Evolutionary conservation across 1,140 invertebrate genomes (phyloP).

Genomic region (Brachionus rotundiformis): DNA sequence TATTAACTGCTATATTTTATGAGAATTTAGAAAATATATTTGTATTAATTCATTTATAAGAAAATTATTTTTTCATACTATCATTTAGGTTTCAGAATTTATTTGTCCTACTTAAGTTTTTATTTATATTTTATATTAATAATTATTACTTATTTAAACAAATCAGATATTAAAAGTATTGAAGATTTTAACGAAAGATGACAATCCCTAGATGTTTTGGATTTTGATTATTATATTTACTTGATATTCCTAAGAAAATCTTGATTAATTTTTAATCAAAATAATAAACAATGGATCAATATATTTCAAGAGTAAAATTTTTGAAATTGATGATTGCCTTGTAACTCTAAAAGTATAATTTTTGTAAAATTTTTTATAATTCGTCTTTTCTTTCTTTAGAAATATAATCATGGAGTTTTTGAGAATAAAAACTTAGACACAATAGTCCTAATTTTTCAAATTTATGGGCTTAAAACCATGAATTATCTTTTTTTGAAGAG

Average conservation of each 20-base stretch:
- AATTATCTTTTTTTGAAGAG: background rate
- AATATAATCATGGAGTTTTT: too few relatives aligned
- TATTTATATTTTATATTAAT: conserved; percentile 3
- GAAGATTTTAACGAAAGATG: background rate
- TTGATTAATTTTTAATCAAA: background rate
- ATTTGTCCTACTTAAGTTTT: background rate
- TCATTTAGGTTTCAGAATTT: background rate
- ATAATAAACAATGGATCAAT: background rate
- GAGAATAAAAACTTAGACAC: background rate
- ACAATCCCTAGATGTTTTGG: background rate
- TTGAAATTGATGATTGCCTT: background rate
- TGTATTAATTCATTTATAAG: background rate
- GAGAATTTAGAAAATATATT: background rate
- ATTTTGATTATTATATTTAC: background rate
- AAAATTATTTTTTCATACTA: background rate
- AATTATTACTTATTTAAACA: conserved; percentile 12
- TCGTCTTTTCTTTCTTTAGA: too few relatives aligned
- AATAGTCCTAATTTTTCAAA: background rate
- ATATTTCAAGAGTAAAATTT: background rate
- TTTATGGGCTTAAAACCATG: background rate
- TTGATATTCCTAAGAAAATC: background rate
- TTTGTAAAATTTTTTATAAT: background rate
- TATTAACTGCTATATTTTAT: too few relatives aligned
- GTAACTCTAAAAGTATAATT: background rate
- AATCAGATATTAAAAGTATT: conserved; percentile 9